A percentile compares a stretch with the other conserved stretches of the same genome.
These are phyloP conservation scores for Lycaon pictus DNA, from an alignment of 2,113 vertebrate species.

Conservation along the genomic window DNA sequence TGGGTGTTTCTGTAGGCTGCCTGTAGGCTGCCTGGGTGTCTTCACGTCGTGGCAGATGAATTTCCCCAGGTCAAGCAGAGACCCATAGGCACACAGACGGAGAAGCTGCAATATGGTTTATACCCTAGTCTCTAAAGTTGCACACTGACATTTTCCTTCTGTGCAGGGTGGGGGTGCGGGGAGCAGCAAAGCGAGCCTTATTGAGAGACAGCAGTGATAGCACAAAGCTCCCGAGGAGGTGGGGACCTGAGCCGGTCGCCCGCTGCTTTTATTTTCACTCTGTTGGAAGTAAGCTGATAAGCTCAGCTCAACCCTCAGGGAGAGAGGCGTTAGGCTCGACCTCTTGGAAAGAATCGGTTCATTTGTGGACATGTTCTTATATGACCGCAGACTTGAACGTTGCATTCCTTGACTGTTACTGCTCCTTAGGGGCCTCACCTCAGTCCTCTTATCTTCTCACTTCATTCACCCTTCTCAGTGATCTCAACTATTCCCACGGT, in stretches of 20 bases:
- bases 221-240: too few relatives aligned
- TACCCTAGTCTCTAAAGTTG: background rate
- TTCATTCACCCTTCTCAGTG: background rate
- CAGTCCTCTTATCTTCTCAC: background rate
- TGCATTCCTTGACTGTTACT: background rate
- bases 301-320: background rate
- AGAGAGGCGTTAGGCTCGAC: background rate
- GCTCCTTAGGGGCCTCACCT: background rate
- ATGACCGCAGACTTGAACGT: background rate
- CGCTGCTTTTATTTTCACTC: background rate
- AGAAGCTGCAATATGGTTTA: background rate
- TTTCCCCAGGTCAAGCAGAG: background rate
- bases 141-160: background rate
- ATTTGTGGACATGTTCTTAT: background rate
- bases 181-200: too few relatives aligned
- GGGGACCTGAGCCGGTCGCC: too few relatives aligned
- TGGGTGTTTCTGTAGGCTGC: background rate
- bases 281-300: background rate
- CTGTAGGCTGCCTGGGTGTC: background rate
- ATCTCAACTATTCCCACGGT: background rate
- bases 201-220: too few relatives aligned
- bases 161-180: too few relatives aligned
- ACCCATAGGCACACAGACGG: background rate
- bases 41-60: background rate
- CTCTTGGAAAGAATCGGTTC: background rate